Evolutionary conservation across 2,888 invertebrate species (phyloP).

Genomic region (Apotomis capreana): DNA sequence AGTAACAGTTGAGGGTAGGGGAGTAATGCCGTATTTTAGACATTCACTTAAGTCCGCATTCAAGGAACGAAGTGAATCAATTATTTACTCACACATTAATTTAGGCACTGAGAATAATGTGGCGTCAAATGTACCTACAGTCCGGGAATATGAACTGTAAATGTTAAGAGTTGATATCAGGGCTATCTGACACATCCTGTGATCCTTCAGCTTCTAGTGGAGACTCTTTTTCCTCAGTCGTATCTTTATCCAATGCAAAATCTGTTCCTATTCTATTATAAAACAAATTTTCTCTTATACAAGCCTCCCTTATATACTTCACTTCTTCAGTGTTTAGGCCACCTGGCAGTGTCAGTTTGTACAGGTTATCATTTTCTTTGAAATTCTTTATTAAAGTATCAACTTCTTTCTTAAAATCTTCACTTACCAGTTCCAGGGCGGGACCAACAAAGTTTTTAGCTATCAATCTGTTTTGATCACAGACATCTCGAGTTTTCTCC

Average conservation of each 20-base stretch:
- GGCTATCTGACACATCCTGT: not conserved
- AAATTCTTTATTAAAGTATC: conserved; percentile 75
- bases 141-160: no score
- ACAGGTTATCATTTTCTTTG: conserved; percentile 66
- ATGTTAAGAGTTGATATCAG: not conserved
- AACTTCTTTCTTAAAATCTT: conserved; percentile 73
- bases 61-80: no score
- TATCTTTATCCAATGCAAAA: conserved; percentile 52
- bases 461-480: conserved; percentile 60
- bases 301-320: conserved; percentile 73
- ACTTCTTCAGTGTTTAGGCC: conserved; percentile 74
- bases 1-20: no score
- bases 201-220: conserved; percentile 45
- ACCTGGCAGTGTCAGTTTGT: conserved; percentile 77
- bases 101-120: no score
- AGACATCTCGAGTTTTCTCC: conserved; percentile 59
- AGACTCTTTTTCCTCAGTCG: conserved; percentile 40
- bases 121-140: no score
- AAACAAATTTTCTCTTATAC: conserved; percentile 74
- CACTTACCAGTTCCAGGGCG: conserved; percentile 55
- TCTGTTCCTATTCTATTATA: conserved; percentile 60
- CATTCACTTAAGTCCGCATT: no score
- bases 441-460: conserved; percentile 47
- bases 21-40: no score
- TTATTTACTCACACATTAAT: no score